phyloP scores from a whole-genome alignment of 2,888 invertebrate species.

The Subacronicta megacephala region DNA sequence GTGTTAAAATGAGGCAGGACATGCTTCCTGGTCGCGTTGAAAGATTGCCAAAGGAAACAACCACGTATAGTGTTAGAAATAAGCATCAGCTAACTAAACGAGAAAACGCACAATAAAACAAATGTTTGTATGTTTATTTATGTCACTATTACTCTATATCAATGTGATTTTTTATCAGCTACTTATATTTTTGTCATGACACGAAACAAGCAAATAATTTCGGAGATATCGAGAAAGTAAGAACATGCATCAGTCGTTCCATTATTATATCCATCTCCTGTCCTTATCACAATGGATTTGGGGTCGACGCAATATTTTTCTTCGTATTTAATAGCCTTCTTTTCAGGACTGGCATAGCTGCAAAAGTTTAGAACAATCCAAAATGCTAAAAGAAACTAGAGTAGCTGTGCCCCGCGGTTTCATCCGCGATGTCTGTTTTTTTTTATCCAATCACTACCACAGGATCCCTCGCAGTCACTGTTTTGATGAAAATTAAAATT shows the following conservation, averaged over 20 bases:
- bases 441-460: too few relatives aligned
- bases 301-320: too few relatives aligned
- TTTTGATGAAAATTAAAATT: too few relatives aligned
- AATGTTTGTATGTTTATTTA: constrained; percentile 28
- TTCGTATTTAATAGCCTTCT: too few relatives aligned
- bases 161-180: constrained; percentile 15
- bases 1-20: constrained; percentile 9
- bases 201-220: constrained; percentile 13
- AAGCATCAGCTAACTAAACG: constrained; percentile 29
- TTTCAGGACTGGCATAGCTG: too few relatives aligned
- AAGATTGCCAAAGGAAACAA: constrained; percentile 28
- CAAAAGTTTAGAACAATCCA: too few relatives aligned
- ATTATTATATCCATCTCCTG: background rate
- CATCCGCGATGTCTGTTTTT: too few relatives aligned
- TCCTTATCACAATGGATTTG: too few relatives aligned
- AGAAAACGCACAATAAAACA: constrained; percentile 34
- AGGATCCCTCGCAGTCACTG: too few relatives aligned
- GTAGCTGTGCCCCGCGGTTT: too few relatives aligned
- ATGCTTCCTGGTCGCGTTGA: constrained; percentile 24
- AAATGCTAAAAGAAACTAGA: too few relatives aligned
- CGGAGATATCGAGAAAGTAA: too few relatives aligned
- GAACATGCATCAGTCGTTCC: constrained; percentile 1
- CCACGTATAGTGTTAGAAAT: constrained; percentile 14
- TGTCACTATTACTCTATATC: constrained; percentile 8
- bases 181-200: constrained; percentile 2